Evolutionary conservation across 1,140 invertebrate species (phyloP), one percentile per base, ranked within the genome.

Genomic region (Zaprionus kolodkinae): DNA sequence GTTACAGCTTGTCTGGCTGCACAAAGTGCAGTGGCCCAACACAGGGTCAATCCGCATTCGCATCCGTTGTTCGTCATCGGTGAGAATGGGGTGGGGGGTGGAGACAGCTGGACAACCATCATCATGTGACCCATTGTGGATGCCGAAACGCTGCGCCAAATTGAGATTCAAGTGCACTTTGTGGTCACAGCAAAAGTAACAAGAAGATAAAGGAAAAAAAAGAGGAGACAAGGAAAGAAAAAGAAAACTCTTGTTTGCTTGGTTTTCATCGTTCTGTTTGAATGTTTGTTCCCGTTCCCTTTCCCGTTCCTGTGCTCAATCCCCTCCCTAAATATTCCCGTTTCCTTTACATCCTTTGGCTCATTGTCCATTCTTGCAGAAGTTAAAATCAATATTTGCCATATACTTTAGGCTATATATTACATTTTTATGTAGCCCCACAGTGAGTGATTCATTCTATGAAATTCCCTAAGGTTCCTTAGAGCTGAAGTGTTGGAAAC

Each of bases 81-180:
- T 55, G 15, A 17, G 40, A 60, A 66, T 40, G 12, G 11, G 25
- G 45, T 12, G 65, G 69, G 35, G 63, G n/a, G n/a, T n/a, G n/a
- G n/a, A n/a, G 30, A 50, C 71, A 62, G 38, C 10, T 43, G 63
- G 61, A 66, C 76, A 82, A 21, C 17, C 50, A 21, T 21, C 21
- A 21, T 21, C 21, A 67, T 65, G 64, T 78, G 73, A 78, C 78
- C 81, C 81, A 80, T 72, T 73, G 73, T 73, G 73, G 68, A 64
- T 38, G 43, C 33, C 21, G 40, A 21, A 45, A 67, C 59, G 78
- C 64, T 74, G 76, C 56, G 80, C 68, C 83, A 79, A 88, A 89
- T 87, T 87, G 80, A 88, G 73, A 89, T 75, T 87, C 85, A 84
- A 87, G 84, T 84, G 84, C 67, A 76, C 72, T 85, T 68, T 69